Base-by-base conservation (phyloP, 2,113 vertebrate species). In the Heterocephalus glaber region DNA sequence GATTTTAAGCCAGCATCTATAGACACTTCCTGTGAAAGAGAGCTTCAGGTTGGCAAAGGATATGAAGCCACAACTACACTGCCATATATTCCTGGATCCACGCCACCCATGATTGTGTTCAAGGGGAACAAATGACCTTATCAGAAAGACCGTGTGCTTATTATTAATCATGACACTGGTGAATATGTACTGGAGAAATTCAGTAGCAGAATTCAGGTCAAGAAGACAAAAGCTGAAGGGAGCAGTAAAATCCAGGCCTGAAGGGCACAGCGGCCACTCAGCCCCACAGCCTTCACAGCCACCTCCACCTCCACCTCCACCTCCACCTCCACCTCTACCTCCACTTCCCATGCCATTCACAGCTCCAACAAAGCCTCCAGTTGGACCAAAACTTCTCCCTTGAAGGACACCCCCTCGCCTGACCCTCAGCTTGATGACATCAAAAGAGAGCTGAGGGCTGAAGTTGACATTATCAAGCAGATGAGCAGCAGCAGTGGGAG, bases 1-100 rank as follows among this genome's bases (percentile, higher is more conserved):
- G 99, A 99, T 95, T 99, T 99, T 98, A 99, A 99, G 94, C 99
- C 99, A 10, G 99, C 99, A 1, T 99, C 99, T 0, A 99, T 99
- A 81, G 99, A 99, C 94, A 99, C 99, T 0, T 99, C 99, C 80
- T 99, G 99, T 96, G 99, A 99, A 96, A 99, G 99, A 56, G 99
- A 99, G 80, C 99, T 99, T 44, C 99, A 99, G 66, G 99, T 99
- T 24, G 99, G 99, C 90, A 99, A 99, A 99, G 99, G 99, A 97
- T 99, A 99, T 92, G 99, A 99, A 97, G 99, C 99, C 65, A 99
- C 99, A 72, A 99, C 99, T 95, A 99, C 99, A 1, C 98, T 99
- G 98, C 99, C 99, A 84, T 99, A 99, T 96, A 99, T 99, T 94
- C 99, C 99, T 65, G 99, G 99, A 74, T 99, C 99, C 90, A 99